These are phyloP conservation scores for Grapholita molesta DNA, from an alignment of 1,140 invertebrate species.

Conservation along the genomic window DNA sequence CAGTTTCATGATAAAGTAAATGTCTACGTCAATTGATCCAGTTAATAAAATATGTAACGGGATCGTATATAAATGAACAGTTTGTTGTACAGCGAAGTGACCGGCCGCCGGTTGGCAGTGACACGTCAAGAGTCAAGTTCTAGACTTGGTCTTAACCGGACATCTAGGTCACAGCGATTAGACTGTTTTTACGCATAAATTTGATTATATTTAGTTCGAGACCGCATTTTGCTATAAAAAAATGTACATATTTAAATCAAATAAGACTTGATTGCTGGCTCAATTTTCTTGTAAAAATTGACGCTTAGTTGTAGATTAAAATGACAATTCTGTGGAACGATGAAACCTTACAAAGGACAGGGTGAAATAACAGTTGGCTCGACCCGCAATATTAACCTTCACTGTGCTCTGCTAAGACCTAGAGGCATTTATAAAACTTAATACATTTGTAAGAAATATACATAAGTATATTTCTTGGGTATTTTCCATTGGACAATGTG, in stretches of 20 bases:
- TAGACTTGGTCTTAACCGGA: neutral
- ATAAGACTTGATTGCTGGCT: neutral
- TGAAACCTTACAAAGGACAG: conserved; percentile 1
- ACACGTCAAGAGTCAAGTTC: conserved; percentile 9
- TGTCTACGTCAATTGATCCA: neutral
- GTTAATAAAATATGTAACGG: neutral
- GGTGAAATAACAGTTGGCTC: neutral
- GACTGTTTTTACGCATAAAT: conserved; percentile 11
- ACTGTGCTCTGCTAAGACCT: neutral
- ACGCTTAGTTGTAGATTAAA: conserved; percentile 9
- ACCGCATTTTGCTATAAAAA: neutral
- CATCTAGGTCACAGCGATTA: conserved; percentile 7
- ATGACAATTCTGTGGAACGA: conserved; percentile 5
- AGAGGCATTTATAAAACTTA: neutral
- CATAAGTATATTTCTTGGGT: too few relatives aligned
- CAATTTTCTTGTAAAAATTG: conserved; percentile 9
- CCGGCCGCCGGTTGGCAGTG: neutral
- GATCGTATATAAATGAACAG: neutral
- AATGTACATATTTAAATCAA: neutral
- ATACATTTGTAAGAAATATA: too few relatives aligned
- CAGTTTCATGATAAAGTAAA: too few relatives aligned
- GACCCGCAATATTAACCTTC: neutral
- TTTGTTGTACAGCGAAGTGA: neutral
- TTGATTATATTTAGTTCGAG: neutral
- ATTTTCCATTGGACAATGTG: too few relatives aligned